Conservation (phyloP, 2,797 vertebrate species). For the Parauchenoglanis ngamensis region DNA sequence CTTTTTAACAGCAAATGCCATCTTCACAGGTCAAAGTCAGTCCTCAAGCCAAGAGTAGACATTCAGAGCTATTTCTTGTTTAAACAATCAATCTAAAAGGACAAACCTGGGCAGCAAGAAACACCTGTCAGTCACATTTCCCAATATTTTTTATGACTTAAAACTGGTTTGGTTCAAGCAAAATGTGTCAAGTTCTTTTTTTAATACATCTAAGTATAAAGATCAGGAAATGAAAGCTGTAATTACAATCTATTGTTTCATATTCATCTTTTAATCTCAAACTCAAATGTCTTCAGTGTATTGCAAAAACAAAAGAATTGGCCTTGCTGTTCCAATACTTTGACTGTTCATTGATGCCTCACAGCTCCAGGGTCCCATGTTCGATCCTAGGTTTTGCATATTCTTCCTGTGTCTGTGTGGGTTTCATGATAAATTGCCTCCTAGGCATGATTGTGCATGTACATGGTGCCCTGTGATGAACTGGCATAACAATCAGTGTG, state of each 20-base stretch:
- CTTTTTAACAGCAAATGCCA: not conserved
- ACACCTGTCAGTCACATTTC: not conserved
- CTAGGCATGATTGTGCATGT: not conserved
- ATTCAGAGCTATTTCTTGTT: too few relatives aligned
- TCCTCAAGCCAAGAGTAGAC: not conserved
- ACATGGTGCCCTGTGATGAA: not conserved
- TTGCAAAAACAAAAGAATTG: not conserved
- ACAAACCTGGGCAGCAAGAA: not conserved
- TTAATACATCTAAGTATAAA: not conserved
- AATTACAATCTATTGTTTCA: not conserved
- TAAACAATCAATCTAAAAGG: too few relatives aligned
- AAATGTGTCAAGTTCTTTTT: not conserved
- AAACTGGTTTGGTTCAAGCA: not conserved
- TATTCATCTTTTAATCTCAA: not conserved
- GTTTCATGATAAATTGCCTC: not conserved
- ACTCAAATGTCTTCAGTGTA: not conserved
- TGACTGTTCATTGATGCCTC: not conserved
- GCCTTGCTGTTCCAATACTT: not conserved
- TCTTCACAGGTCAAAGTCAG: not conserved
- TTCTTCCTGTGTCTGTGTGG: too few relatives aligned
- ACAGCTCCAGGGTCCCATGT: not conserved
- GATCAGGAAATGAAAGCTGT: not conserved
- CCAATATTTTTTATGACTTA: not conserved
- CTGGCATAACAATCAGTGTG: not conserved
- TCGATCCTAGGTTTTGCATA: not conserved